A percentile compares a stretch with the other conserved stretches of the same genome.
Evolutionary conservation across 2,888 invertebrate genomes (phyloP).

Genomic region (Oligia strigilis): DNA sequence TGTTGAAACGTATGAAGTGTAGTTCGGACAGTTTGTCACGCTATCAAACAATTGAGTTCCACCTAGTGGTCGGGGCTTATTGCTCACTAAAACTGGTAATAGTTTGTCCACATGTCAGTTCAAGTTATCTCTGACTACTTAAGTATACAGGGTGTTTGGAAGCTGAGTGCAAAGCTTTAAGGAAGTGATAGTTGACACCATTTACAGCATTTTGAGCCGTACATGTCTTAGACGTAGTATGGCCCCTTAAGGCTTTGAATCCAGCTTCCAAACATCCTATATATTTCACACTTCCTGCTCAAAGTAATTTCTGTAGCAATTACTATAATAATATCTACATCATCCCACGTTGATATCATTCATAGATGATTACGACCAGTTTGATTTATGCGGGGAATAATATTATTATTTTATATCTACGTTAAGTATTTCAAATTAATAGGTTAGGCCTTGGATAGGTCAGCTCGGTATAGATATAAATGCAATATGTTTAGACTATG

Average conservation of each 20-base stretch:
- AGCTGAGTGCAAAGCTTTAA: too few species aligned
- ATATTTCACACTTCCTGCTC: constrained; percentile 48
- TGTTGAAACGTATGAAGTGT: constrained; percentile 35
- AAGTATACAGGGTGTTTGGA: not conserved
- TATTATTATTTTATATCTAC: constrained; percentile 47
- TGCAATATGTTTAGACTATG: constrained; percentile 32
- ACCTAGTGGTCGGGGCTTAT: constrained; percentile 4
- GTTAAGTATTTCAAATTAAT: constrained; percentile 53
- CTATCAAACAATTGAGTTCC: constrained; percentile 47
- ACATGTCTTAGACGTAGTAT: too few species aligned
- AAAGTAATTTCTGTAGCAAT: constrained; percentile 54
- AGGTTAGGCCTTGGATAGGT: constrained; percentile 61
- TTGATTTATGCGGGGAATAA: constrained; percentile 58
- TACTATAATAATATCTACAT: constrained; percentile 27
- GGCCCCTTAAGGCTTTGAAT: too few species aligned
- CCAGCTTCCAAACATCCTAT: not conserved
- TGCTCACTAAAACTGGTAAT: constrained; percentile 13
- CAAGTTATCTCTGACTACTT: constrained; percentile 29
- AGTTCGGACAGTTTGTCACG: constrained; percentile 47
- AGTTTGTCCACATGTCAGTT: constrained; percentile 28
- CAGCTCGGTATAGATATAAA: constrained; percentile 28
- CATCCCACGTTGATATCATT: constrained; percentile 44
- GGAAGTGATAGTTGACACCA: too few species aligned
- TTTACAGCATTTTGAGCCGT: too few species aligned
- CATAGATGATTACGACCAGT: constrained; percentile 49